phyloP scores from a whole-genome alignment of 2,113 vertebrate genomes.

The Hypanus sabinus region DNA sequence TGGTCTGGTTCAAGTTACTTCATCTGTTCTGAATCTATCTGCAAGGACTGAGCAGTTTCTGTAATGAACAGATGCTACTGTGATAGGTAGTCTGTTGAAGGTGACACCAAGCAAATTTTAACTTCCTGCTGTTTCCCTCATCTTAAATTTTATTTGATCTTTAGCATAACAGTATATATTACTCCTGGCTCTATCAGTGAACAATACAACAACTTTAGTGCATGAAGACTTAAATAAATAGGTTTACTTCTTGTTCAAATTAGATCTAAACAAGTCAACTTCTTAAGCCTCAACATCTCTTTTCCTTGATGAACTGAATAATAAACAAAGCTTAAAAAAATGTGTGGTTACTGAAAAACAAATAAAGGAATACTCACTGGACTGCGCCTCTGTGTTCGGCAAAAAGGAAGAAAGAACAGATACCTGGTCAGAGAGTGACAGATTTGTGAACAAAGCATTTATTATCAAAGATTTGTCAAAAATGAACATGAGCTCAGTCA shows the following conservation, averaged over 20 bases:
- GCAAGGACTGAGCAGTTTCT: too few species aligned
- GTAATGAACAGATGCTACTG: too few species aligned
- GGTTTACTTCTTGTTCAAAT: not conserved
- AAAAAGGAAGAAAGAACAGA: constrained; percentile 98
- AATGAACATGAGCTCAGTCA: constrained; percentile 10
- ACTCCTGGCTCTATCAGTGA: not conserved
- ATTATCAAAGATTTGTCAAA: constrained; percentile 1
- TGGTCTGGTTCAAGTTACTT: too few species aligned
- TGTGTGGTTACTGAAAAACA: not conserved
- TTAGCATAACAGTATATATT: not conserved
- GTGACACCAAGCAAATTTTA: too few species aligned
- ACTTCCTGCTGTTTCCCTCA: too few species aligned
- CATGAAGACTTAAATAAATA: not conserved
- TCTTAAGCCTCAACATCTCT: not conserved
- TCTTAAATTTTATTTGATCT: not conserved
- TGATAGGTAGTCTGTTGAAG: too few species aligned
- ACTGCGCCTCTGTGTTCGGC: constrained; percentile 97
- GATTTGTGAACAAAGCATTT: constrained; percentile 68
- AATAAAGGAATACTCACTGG: constrained; percentile 71
- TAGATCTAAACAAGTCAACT: not conserved
- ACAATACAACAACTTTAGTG: not conserved
- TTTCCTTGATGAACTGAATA: not conserved
- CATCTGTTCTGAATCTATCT: too few species aligned
- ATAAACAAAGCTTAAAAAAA: not conserved
- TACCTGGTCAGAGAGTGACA: constrained; percentile 92